Evolutionary conservation across 2,797 vertebrate genomes (phyloP).

Genomic region (Ibycter americanus): DNA sequence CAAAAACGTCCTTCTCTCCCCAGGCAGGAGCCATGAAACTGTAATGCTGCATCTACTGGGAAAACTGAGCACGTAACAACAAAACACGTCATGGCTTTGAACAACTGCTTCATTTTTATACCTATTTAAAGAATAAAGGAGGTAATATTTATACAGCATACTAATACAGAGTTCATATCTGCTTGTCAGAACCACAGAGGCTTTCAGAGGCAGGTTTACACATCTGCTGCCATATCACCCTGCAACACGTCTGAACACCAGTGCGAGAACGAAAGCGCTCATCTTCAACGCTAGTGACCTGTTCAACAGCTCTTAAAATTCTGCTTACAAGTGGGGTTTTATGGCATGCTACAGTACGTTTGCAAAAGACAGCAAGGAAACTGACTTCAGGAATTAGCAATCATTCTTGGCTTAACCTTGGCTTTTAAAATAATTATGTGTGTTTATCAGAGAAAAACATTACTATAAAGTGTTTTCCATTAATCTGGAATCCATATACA

Average conservation of each 20-base stretch:
- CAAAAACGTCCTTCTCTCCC: background rate
- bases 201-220: background rate
- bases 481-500: background rate
- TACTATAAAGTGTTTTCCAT: background rate
- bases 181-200: background rate
- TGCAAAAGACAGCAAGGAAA: background rate
- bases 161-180: background rate
- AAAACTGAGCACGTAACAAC: background rate
- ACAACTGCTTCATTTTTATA: background rate
- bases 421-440: background rate
- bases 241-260: background rate
- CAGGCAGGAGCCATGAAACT: background rate
- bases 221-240: background rate
- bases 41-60: background rate
- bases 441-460: background rate
- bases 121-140: background rate
- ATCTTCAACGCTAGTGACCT: background rate
- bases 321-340: background rate
- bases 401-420: background rate
- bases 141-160: background rate
- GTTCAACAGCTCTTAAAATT: background rate
- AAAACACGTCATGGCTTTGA: background rate
- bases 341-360: no score
- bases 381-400: background rate
- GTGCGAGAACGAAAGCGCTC: background rate